A percentile compares a stretch with the other conserved stretches of the same genome.
Conservation (phyloP, 37 sponge, comb jelly and placozoan species). For the Ephydatia muelleri region DNA sequence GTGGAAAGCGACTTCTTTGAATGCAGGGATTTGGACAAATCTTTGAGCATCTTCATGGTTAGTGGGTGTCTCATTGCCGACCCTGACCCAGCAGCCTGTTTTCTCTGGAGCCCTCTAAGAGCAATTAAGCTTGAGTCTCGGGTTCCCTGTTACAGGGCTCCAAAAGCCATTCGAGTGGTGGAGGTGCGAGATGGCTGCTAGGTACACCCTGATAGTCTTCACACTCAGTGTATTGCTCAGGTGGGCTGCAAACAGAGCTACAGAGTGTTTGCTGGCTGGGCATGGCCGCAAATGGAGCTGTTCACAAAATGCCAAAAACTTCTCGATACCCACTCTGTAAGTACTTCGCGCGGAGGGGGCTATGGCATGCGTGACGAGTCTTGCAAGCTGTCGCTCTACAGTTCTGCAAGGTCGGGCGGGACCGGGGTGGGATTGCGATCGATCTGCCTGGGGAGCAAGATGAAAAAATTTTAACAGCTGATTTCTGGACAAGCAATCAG, state of each 20-base stretch:
- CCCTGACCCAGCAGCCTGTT: neutral
- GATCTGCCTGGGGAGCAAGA: constrained; percentile 9
- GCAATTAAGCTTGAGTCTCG: constrained; percentile 14
- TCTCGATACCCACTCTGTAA: constrained; percentile 25
- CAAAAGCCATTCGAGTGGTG: constrained; percentile 21
- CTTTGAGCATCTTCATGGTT: constrained; percentile 7
- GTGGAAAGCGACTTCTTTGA: neutral
- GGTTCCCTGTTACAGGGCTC: constrained; percentile 16
- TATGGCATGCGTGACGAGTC: constrained; percentile 4
- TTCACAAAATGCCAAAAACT: constrained; percentile 16
- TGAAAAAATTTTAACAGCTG: constrained; percentile 14
- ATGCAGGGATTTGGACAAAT: neutral
- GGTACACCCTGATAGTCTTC: constrained; percentile 35
- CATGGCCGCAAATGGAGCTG: constrained; percentile 10
- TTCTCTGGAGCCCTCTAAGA: constrained; percentile 15
- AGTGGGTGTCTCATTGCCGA: constrained; percentile 16
- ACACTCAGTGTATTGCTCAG: constrained; percentile 13
- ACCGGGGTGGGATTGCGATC: constrained; percentile 68
- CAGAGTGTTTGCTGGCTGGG: constrained; percentile 23
- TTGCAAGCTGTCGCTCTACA: neutral
- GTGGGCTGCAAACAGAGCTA: constrained; percentile 22
- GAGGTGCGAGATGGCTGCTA: constrained; percentile 14
- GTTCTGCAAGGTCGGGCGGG: constrained; percentile 70
- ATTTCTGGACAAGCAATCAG: constrained; percentile 45
- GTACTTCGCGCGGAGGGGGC: constrained; percentile 29